phyloP scores from a whole-genome alignment of 2,888 invertebrate genomes.

The Matsumyia berberina region DNA sequence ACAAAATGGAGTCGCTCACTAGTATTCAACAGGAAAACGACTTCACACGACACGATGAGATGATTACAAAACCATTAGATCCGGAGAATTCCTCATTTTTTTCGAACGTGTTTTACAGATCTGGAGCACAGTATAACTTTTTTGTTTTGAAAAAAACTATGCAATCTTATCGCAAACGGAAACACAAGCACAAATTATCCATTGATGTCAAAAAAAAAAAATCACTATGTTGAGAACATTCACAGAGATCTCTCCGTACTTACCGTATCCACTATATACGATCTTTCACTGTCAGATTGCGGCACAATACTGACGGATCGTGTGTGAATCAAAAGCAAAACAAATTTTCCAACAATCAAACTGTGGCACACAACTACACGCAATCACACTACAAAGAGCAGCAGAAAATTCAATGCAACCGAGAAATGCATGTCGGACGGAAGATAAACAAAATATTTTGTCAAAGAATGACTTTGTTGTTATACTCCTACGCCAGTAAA shows the following conservation, averaged over 20 bases:
- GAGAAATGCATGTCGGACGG: slow-evolving; percentile 53
- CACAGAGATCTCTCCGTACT: slow-evolving; percentile 48
- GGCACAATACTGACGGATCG: slow-evolving; percentile 68
- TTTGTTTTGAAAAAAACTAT: slow-evolving; percentile 35
- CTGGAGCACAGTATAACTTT: slow-evolving; percentile 54
- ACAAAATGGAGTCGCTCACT: slow-evolving; percentile 74
- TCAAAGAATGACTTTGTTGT: slow-evolving; percentile 26
- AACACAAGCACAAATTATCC: slow-evolving; percentile 55
- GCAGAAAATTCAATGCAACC: slow-evolving; percentile 30
- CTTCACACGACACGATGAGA: slow-evolving; percentile 31
- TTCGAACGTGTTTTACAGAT: slow-evolving; percentile 27
- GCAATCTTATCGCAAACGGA: slow-evolving; percentile 71
- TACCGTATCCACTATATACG: slow-evolving; percentile 51
- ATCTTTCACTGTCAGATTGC: slow-evolving; percentile 65
- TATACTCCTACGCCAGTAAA: slow-evolving; percentile 8
- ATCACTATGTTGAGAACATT: slow-evolving; percentile 27
- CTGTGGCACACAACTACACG: slow-evolving; percentile 35
- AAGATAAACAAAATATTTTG: slow-evolving; percentile 65
- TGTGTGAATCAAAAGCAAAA: slow-evolving; percentile 54
- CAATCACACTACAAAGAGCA: slow-evolving; percentile 30
- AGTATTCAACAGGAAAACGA: slow-evolving; percentile 56
- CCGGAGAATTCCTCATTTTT: slow-evolving; percentile 20
- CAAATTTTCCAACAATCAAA: slow-evolving; percentile 49
- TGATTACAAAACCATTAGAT: slow-evolving; percentile 47
- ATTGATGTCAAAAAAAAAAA: slow-evolving; percentile 33